Base-by-base conservation (phyloP, 1,140 invertebrate species). In the Neocloeon triangulifer region DNA sequence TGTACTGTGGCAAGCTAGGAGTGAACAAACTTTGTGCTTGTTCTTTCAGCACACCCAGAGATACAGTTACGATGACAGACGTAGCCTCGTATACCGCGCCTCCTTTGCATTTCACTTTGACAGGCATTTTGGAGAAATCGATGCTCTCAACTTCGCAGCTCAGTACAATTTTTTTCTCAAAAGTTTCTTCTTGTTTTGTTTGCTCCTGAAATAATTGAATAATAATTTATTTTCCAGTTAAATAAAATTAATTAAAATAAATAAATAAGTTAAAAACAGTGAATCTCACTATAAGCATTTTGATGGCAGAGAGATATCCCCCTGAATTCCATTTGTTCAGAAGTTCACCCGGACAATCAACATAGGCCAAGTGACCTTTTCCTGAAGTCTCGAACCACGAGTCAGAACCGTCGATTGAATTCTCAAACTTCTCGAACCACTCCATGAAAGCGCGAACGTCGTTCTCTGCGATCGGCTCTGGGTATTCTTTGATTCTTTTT, bases 11-110 rank as follows among this genome's bases (percentile, higher is more conserved):
- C 19, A 76, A 41, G 10, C 51, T 39, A 2, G 71, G 72, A n/a
- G 48, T 51, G 44, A 78, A 78, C 4, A 74, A 41, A 15, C 48
- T 39, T 3, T 25, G 18, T 34, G 51, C 41, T 20, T 50, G 56
- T 29, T 67, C 59, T 49, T 76, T 74, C 2, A 79, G 43, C 7
- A 76, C 71, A 6, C 68, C 73, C 21, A 79, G 35, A 1, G 72
- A 68, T 0, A 67, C 49, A 2, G 73, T 75, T 7, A 71, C 55
- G 28, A 79, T 69, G 0, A 72, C 63, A 48, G 69, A 64, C 42
- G 71, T 66, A 5, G 69, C 63, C 2, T 47, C 42, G 37, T 64
- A 63, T 2, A 50, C 30, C 30, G 59, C 55, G 1, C 65, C 67
- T 40, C 73, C 67, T 28, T 51, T 53, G 40, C 69, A 71, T 8